Evolutionary conservation across 2,797 vertebrate genomes (phyloP), one percentile per base, ranked within the genome.

Genomic region (Florisuga fusca): DNA sequence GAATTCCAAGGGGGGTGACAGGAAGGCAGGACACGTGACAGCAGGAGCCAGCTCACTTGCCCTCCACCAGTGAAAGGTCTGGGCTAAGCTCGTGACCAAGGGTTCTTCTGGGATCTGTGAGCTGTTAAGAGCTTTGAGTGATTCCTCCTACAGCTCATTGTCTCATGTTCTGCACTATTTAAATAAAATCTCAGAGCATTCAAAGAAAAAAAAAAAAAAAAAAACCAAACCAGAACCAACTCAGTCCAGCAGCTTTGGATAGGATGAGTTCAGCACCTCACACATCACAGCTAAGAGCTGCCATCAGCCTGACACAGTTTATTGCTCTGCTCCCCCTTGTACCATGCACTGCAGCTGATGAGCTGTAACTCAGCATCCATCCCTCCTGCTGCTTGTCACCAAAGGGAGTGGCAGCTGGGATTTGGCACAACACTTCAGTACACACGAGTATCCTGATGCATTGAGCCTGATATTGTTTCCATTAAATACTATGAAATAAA

Each of bases 321-420:
- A 72, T 50, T 80, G 38, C 58, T 66, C 48, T 43, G 51, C 26
- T 87, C 29, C 62, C 45, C 26, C 76, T 46, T 38, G 15, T 11
- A 43, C 12, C 1, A 0, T 5, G 27, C 34, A 27, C n/a, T 55
- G 77, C 50, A 50, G 45, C 61, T 54, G 38, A 50, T 26, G 46
- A 38, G 57, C n/a, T 57, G 31, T 53, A 20, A 51, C 20, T 36
- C 2, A 0, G 51, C 38, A 58, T 7, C 61, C 41, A 27, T 29
- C 73, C 31, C 27, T 78, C 33, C 77, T 50, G 73, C 54, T 75
- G 74, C 69, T 45, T 81, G 84, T 45, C 85, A 84, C 64, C 58
- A 61, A 45, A 59, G 36, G 64, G 62, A 90, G 73, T 2, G 31
- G 73, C 57, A 61, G 29, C 59, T 71, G 58, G 43, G 57, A 69